Percentiles rank a stretch among this genome's conserved stretches.
phyloP scores from a whole-genome alignment of 2,888 invertebrate species.

The Rapana venosa region DNA sequence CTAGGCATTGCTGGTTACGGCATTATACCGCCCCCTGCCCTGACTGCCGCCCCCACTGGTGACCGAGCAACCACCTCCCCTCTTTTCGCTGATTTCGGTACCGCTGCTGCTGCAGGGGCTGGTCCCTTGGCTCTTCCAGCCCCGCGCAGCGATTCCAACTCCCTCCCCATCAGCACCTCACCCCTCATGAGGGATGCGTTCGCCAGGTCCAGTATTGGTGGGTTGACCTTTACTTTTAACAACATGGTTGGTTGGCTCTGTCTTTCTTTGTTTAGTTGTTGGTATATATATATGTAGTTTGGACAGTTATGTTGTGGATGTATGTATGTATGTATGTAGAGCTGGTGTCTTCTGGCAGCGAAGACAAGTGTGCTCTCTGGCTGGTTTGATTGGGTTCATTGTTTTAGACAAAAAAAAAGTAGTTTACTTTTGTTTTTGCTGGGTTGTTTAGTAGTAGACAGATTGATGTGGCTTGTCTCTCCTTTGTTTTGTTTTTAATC shows the following conservation, averaged over 20 bases:
- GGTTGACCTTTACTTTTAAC: slow-evolving; percentile 27
- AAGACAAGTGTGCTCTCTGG: background rate
- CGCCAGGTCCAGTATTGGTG: slow-evolving; percentile 49
- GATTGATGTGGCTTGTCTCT: too few species aligned
- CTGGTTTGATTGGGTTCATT: too few species aligned
- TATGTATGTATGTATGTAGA: background rate
- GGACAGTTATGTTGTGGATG: background rate
- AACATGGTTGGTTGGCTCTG: background rate
- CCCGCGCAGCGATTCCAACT: slow-evolving; percentile 73
- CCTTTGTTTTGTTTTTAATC: too few species aligned
- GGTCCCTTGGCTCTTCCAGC: slow-evolving; percentile 63
- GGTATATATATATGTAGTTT: background rate
- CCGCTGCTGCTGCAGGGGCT: slow-evolving; percentile 63
- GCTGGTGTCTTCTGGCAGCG: slow-evolving; percentile 2
- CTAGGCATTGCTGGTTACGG: slow-evolving; percentile 80
- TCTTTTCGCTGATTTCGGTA: slow-evolving; percentile 73
- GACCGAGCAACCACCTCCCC: slow-evolving; percentile 79
- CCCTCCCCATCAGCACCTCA: slow-evolving; percentile 72
- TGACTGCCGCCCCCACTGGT: slow-evolving; percentile 79
- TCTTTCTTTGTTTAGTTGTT: background rate
- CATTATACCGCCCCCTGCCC: slow-evolving; percentile 75
- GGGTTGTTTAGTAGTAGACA: too few species aligned
- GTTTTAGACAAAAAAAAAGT: too few species aligned
- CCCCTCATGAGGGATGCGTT: slow-evolving; percentile 74
- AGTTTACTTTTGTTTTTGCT: too few species aligned